Conservation (phyloP, 2,797 vertebrate genomes). For the Zalophus californianus region DNA sequence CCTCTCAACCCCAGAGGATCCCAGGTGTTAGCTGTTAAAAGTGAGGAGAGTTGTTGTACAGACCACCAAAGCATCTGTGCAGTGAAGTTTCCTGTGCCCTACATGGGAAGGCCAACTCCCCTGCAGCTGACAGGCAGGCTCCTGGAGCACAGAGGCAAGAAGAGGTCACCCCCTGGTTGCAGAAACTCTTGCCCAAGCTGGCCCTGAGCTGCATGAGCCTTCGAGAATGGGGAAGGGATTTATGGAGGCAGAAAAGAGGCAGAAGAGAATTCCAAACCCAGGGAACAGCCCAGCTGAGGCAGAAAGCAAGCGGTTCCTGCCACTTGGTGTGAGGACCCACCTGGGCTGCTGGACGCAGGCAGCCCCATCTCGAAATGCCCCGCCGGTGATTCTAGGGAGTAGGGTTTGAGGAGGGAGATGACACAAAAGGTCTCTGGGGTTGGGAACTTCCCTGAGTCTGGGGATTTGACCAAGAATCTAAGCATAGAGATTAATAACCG, state of each 20-base stretch:
- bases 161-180: not conserved
- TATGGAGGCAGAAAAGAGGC: not conserved
- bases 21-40: not conserved
- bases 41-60: not conserved
- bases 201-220: not conserved
- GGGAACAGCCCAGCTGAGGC: not conserved
- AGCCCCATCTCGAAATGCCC: not conserved
- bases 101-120: too few relatives aligned
- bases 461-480: not conserved
- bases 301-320: not conserved
- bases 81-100: not conserved
- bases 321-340: not conserved
- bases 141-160: not conserved
- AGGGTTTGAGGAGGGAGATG: not conserved
- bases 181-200: not conserved
- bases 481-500: not conserved
- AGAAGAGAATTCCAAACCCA: not conserved
- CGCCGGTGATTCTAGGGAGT: not conserved
- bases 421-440: not conserved
- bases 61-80: not conserved
- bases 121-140: not conserved
- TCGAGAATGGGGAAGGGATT: not conserved
- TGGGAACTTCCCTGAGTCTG: not conserved
- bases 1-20: not conserved
- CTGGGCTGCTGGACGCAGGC: not conserved